Percentiles rank a stretch among this genome's conserved stretches.
Conservation (phyloP, 1,140 invertebrate genomes). For the Bacillus rossius region DNA sequence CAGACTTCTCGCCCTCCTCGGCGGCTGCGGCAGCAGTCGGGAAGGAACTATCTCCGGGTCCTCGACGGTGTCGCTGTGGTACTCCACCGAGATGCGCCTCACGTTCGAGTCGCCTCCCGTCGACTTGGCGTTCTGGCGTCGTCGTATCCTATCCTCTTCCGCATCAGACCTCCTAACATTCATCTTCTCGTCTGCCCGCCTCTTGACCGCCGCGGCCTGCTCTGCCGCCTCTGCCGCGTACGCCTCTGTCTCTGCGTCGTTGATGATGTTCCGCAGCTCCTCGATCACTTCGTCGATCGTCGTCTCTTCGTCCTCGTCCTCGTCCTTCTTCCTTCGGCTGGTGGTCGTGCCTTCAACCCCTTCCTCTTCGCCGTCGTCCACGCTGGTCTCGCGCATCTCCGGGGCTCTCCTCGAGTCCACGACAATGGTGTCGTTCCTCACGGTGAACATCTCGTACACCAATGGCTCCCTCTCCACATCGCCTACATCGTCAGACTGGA, state of each 20-base stretch:
- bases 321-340: background rate
- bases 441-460: constrained; percentile 54
- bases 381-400: constrained; percentile 8
- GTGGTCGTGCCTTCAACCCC: constrained; percentile 23
- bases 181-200: constrained; percentile 16
- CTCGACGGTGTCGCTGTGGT: background rate
- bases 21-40: constrained; percentile 55
- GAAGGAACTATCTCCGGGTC: constrained; percentile 56
- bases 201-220: constrained; percentile 20
- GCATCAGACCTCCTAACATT: background rate
- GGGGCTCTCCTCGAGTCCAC: constrained; percentile 41
- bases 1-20: constrained; percentile 49
- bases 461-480: constrained; percentile 51
- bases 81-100: constrained; percentile 26
- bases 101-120: constrained; percentile 32
- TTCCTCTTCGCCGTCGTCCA: constrained; percentile 14
- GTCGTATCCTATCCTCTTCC: background rate
- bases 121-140: background rate
- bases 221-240: constrained; percentile 37
- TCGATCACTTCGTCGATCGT: constrained; percentile 86
- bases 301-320: constrained; percentile 66
- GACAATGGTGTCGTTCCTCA: constrained; percentile 52
- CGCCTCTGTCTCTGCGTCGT: constrained; percentile 71
- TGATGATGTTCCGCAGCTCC: constrained; percentile 76
- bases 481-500: constrained; percentile 45